Conservation (phyloP, 2,888 invertebrate species). For the Dione juno region DNA sequence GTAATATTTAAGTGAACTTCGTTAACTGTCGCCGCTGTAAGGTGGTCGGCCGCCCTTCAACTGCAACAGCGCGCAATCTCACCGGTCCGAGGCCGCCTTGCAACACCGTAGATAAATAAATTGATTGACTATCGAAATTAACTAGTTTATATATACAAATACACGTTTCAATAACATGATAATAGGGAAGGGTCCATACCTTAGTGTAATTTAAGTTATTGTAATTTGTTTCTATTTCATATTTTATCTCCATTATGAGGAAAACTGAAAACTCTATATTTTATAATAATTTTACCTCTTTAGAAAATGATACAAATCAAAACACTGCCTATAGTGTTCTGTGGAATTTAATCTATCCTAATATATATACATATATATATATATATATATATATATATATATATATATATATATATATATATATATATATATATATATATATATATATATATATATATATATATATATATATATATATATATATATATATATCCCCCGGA, state of each 20-base stretch:
- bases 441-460: no score
- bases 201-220: neutral
- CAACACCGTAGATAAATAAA: slow-evolving; percentile 25
- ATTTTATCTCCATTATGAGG: no score
- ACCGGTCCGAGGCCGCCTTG: slow-evolving; percentile 29
- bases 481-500: no score
- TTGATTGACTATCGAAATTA: slow-evolving; percentile 18
- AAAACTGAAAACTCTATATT: neutral
- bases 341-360: neutral
- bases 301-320: neutral
- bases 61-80: slow-evolving; percentile 7
- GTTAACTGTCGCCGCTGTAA: slow-evolving; percentile 27
- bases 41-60: slow-evolving; percentile 14
- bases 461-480: no score
- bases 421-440: no score
- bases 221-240: neutral
- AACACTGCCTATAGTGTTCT: neutral
- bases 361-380: no score
- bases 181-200: no score
- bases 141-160: neutral
- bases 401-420: no score
- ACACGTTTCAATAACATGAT: neutral
- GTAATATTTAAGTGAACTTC: neutral
- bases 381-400: no score
- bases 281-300: neutral